A percentile compares a stretch with the other conserved stretches of the same genome.
These are phyloP conservation scores for Coturnix japonica DNA, from an alignment of 2,113 vertebrate species.

Conservation along the genomic window DNA sequence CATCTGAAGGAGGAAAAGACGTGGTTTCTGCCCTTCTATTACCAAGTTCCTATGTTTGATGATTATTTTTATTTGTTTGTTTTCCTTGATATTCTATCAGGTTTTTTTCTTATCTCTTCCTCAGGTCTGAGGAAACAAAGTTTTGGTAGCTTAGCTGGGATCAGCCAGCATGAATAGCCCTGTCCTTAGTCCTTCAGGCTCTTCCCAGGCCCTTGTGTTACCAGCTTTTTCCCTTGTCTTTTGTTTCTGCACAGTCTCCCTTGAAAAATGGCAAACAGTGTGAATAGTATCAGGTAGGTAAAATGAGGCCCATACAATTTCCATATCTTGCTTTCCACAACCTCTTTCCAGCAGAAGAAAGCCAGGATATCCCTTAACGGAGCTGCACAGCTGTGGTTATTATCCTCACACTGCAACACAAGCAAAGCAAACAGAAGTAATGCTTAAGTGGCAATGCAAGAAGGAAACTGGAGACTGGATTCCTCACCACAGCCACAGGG, in stretches of 20 bases:
- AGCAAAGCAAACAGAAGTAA: not conserved
- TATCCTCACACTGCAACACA: not conserved
- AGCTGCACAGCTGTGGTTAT: not conserved
- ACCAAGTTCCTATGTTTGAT: not conserved
- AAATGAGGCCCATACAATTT: not conserved
- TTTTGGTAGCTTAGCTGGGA: not conserved
- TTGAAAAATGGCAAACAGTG: not conserved
- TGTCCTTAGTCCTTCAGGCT: not conserved
- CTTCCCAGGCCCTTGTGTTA: not conserved
- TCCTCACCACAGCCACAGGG: not conserved
- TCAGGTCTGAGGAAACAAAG: not conserved
- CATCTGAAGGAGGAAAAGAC: not conserved
- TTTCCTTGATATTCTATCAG: not conserved
- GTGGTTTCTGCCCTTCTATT: not conserved
- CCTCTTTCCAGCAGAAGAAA: not conserved
- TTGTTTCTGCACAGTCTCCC: not conserved
- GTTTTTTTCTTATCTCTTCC: not conserved
- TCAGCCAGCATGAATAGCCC: not conserved
- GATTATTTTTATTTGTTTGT: not conserved
- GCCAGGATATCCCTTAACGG: not conserved
- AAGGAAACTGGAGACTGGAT: not conserved
- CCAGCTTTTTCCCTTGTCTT: not conserved
- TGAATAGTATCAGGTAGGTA: not conserved
- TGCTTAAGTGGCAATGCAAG: not conserved
- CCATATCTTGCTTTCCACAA: not conserved